phyloP scores from a whole-genome alignment of 2,888 invertebrate genomes.

The Nomada goodeniana region DNA sequence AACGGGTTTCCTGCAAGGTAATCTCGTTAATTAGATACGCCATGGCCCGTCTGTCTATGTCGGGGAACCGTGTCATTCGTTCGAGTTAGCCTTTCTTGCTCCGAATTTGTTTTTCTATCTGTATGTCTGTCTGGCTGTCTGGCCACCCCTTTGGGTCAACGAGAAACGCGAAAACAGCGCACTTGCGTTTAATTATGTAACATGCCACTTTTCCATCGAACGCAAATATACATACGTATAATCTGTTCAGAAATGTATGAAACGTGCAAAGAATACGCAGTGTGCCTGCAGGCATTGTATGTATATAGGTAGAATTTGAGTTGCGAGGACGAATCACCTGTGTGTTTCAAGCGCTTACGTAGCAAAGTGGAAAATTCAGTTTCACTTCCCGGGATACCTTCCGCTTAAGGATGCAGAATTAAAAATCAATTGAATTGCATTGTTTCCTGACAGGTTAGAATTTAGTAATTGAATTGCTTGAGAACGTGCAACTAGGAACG shows the following conservation, averaged over 20 bases:
- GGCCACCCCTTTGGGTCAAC: no score
- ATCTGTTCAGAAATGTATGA: not conserved
- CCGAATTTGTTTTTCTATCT: not conserved
- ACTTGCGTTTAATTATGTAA: not conserved
- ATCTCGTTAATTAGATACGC: conserved; percentile 65
- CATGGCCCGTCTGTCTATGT: conserved; percentile 30
- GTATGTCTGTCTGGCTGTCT: no score
- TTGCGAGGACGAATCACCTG: not conserved
- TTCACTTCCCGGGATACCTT: conserved; percentile 5
- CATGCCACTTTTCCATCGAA: not conserved
- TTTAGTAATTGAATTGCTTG: no score
- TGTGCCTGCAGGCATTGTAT: not conserved
- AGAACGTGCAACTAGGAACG: no score
- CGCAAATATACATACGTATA: not conserved
- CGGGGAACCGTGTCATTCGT: conserved; percentile 38
- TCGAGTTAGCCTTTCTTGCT: conserved; percentile 17
- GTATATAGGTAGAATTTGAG: not conserved
- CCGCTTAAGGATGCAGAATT: not conserved
- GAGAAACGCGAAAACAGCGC: no score
- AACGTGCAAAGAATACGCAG: not conserved
- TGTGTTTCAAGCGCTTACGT: not conserved
- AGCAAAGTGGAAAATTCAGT: not conserved
- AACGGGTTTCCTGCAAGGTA: conserved; percentile 65
- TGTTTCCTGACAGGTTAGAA: not conserved
- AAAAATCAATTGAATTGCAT: not conserved